A percentile compares a stretch with the other conserved stretches of the same genome.
phyloP scores from a whole-genome alignment of 2,797 vertebrate species.

The Lithobates pipiens region DNA sequence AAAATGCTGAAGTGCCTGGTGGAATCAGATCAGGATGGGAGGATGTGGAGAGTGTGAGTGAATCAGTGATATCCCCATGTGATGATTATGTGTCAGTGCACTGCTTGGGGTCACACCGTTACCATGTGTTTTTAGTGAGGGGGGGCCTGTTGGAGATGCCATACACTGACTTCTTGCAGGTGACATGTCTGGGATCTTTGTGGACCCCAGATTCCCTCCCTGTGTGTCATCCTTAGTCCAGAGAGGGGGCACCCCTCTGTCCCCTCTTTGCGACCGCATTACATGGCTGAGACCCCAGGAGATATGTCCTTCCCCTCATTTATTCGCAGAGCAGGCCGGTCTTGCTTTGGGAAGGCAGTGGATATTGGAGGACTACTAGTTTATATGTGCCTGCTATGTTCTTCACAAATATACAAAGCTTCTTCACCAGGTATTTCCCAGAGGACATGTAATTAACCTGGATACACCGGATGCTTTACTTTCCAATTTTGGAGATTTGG shows the following conservation, averaged over 20 bases:
- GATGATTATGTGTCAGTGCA: not conserved
- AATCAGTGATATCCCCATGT: not conserved
- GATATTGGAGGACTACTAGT: slow-evolving; percentile 95
- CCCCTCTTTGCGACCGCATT: slow-evolving; percentile 80
- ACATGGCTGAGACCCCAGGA: slow-evolving; percentile 94
- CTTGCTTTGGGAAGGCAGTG: slow-evolving; percentile 90
- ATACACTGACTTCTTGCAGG: not conserved
- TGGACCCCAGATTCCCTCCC: slow-evolving; percentile 83
- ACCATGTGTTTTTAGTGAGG: not conserved
- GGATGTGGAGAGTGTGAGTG: not conserved
- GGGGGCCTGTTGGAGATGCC: not conserved
- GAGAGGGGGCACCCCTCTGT: slow-evolving; percentile 83
- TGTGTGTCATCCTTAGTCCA: slow-evolving; percentile 82
- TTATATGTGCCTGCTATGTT: slow-evolving; percentile 90
- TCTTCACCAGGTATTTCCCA: slow-evolving; percentile 88
- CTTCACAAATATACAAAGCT: slow-evolving; percentile 86
- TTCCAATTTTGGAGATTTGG: slow-evolving; percentile 91
- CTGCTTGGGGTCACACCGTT: not conserved
- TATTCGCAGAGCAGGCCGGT: slow-evolving; percentile 80
- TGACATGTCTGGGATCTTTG: slow-evolving; percentile 21
- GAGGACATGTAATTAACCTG: slow-evolving; percentile 84
- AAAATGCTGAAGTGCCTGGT: not conserved
- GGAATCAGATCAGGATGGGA: not conserved
- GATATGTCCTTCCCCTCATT: slow-evolving; percentile 82
- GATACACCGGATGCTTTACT: slow-evolving; percentile 85